Evolutionary conservation across 2,797 vertebrate species (phyloP), one percentile per base, ranked within the genome.

Genomic region (Poecilia gillii): DNA sequence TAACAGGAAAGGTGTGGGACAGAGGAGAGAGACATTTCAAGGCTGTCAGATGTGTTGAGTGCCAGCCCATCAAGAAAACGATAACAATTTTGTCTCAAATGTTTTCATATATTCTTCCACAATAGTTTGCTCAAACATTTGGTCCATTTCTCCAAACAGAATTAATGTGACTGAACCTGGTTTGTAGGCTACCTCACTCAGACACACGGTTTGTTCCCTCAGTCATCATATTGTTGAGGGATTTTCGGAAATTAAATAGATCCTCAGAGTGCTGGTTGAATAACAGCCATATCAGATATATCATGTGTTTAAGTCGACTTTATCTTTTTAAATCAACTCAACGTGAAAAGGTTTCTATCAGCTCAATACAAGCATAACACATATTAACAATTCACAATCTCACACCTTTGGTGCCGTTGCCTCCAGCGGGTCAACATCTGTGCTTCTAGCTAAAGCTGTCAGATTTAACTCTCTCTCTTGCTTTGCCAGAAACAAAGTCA

Each of bases 1-100:
- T 95, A 94, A 95, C 95, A 96, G 96, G 94, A 96, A 96, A 84
- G 93, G 93, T 88, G 91, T 90, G 87, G 85, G 84, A 90, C 78
- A 90, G 83, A 80, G 89, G 43, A 14, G 74, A 82, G 83, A 81
- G 90, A 81, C 47, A 88, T 45, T 77, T 76, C 95, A 96, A 96
- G 94, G 94, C 91, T 91, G 87, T 51, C 77, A 55, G 78, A 84
- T 73, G 80, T 76, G 77, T 86, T 70, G 3, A 72, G 51, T 25
- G 73, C 75, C 73, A 73, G 83, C 78, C 45, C 46, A n/a, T 71
- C 72, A 64, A 12, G 79, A 83, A 53, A 72, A 80, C 78, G 7
- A 80, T 79, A 13, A 71, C 23, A n/a, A 71, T 41, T 23, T 51
- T 59, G 55, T 72, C 6, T 53, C 33, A 66, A 20, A 23, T 39